phyloP scores from a whole-genome alignment of 2,113 vertebrate genomes.

The Oxygymnocypris stewartii region DNA sequence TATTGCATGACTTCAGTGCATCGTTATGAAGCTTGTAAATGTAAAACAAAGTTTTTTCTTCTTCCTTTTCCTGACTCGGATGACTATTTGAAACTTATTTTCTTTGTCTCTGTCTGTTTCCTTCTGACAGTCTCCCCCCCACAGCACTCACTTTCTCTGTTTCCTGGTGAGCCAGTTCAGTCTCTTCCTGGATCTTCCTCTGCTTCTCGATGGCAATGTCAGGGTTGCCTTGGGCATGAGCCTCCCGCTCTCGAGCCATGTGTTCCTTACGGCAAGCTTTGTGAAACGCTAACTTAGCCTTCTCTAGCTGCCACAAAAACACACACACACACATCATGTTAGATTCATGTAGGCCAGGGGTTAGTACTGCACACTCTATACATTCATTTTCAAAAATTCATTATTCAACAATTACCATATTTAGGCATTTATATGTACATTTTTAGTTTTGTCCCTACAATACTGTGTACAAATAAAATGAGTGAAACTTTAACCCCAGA shows the following conservation, averaged over 20 bases:
- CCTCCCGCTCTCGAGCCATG: constrained; percentile 65
- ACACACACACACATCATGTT: not conserved
- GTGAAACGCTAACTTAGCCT: constrained; percentile 73
- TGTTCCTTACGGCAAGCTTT: constrained; percentile 74
- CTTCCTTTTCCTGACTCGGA: not conserved
- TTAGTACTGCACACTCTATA: not conserved
- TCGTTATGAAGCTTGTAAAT: not conserved
- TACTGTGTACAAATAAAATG: not conserved
- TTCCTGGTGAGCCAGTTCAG: constrained; percentile 69
- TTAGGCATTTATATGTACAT: not conserved
- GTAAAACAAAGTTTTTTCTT: not conserved
- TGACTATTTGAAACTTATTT: not conserved
- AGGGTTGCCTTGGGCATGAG: constrained; percentile 74
- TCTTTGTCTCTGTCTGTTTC: not conserved
- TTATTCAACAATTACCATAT: not conserved
- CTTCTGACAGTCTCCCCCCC: not conserved
- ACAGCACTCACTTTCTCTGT: constrained; percentile 64
- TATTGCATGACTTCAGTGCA: not conserved
- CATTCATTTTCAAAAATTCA: not conserved
- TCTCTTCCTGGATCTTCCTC: constrained; percentile 74
- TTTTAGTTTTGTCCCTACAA: not conserved
- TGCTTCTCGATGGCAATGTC: constrained; percentile 74
- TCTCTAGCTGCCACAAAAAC: constrained; percentile 73
- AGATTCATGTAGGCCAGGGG: not conserved
- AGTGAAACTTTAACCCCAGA: not conserved